phyloP scores from a whole-genome alignment of 2,888 invertebrate genomes.

The Ctena decussata region DNA sequence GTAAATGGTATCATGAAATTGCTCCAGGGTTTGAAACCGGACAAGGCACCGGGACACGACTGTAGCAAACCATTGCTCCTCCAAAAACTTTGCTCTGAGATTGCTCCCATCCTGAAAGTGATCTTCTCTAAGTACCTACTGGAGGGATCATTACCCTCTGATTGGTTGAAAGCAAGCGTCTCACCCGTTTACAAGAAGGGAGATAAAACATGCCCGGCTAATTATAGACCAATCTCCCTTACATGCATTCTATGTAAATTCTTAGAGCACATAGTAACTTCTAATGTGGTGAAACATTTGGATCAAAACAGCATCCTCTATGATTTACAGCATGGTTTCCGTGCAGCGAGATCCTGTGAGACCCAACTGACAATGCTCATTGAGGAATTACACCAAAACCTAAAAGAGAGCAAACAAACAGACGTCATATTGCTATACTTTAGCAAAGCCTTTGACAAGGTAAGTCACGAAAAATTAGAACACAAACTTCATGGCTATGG shows the following conservation, averaged over 20 bases:
- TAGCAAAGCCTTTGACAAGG: no score
- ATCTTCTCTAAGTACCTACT: neutral
- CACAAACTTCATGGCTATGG: no score
- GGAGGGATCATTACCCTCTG: neutral
- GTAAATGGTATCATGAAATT: neutral
- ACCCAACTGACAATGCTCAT: no score
- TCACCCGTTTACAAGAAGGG: neutral
- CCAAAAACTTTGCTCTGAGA: neutral
- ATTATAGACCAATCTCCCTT: neutral
- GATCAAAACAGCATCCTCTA: no score
- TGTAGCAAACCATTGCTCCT: neutral
- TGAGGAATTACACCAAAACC: no score
- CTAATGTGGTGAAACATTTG: neutral
- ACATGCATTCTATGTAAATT: neutral
- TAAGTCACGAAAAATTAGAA: no score
- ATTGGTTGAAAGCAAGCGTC: neutral
- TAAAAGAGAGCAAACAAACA: no score
- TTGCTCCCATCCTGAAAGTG: neutral
- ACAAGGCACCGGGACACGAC: neutral
- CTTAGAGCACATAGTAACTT: no score
- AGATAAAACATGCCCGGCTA: neutral
- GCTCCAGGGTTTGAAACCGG: neutral
- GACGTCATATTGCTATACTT: no score
- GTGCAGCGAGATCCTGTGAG: no score
- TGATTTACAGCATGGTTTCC: no score